Conservation (phyloP, 1,140 invertebrate genomes). For the Coboldia fuscipes region DNA sequence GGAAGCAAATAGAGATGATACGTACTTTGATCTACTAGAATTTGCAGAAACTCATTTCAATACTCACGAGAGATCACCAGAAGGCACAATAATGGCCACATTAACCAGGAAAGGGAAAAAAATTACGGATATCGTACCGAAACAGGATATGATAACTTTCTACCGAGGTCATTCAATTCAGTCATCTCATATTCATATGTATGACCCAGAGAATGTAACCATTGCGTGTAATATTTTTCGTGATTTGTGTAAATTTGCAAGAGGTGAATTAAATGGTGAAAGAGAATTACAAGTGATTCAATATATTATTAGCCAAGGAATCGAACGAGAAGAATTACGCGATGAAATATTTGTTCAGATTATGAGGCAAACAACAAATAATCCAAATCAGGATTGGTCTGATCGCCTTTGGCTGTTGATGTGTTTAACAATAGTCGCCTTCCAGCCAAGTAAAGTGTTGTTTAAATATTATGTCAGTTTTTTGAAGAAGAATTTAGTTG, state of each 20-base stretch:
- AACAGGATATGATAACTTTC: conserved; percentile 83
- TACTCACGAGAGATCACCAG: conserved; percentile 60
- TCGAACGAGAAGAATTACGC: conserved; percentile 69
- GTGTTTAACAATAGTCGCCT: conserved; percentile 73
- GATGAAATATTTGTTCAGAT: conserved; percentile 82
- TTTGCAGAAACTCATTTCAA: conserved; percentile 91
- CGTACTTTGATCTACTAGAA: conserved; percentile 67
- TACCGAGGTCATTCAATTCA: conserved; percentile 74
- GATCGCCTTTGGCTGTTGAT: conserved; percentile 75
- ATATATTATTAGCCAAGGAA: conserved; percentile 60
- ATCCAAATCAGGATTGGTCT: conserved; percentile 56
- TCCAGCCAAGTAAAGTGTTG: conserved; percentile 75
- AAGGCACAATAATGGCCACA: conserved; percentile 76
- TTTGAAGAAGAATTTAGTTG: conserved; percentile 41
- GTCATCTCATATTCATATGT: conserved; percentile 85
- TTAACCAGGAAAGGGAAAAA: conserved; percentile 58
- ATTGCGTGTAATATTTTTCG: conserved; percentile 76
- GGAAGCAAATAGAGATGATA: conserved; percentile 18
- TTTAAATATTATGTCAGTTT: conserved; percentile 52
- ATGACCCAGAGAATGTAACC: conserved; percentile 83
- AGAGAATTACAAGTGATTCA: conserved; percentile 65
- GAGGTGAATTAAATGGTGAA: conserved; percentile 64
- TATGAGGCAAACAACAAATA: conserved; percentile 66
- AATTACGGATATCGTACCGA: conserved; percentile 56
- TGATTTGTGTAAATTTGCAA: conserved; percentile 72